Evolutionary conservation across 2,113 vertebrate species (phyloP).

Genomic region (Ahaetulla prasina): DNA sequence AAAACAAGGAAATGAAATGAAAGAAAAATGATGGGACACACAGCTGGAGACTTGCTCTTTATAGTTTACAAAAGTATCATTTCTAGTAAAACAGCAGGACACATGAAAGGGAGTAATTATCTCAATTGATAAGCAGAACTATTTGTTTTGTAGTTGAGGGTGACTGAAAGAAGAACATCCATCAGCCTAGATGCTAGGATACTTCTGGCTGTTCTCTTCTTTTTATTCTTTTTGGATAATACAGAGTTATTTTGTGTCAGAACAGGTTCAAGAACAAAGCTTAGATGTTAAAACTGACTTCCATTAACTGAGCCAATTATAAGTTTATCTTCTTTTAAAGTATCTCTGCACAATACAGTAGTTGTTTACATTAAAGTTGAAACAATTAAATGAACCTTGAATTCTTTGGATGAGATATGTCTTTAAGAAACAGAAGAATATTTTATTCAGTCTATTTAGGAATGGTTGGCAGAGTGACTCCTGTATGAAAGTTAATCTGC

Average conservation of each 20-base stretch:
- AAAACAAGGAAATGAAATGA: neutral
- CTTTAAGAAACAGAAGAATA: neutral
- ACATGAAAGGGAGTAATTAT: slow-evolving; percentile 28
- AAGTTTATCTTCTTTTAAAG: slow-evolving; percentile 4
- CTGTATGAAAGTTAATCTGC: neutral
- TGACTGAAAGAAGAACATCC: neutral
- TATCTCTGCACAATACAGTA: slow-evolving; percentile 31
- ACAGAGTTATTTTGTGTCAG: neutral
- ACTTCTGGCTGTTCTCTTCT: neutral
- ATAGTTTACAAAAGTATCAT: slow-evolving; percentile 4
- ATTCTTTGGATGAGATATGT: neutral
- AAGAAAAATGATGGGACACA: slow-evolving; percentile 9
- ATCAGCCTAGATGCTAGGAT: neutral
- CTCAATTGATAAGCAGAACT: slow-evolving; percentile 17
- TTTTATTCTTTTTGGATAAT: neutral
- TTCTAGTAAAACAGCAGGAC: slow-evolving; percentile 18
- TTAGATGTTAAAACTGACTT: slow-evolving; percentile 1
- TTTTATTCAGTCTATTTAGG: neutral
- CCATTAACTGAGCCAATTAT: neutral
- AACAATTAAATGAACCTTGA: neutral
- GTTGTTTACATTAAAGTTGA: slow-evolving; percentile 7
- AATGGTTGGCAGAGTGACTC: neutral
- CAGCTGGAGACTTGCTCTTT: slow-evolving; percentile 30
- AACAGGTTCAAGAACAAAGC: neutral
- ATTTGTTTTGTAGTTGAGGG: slow-evolving; percentile 14